phyloP scores from a whole-genome alignment of 2,797 vertebrate genomes.

The Darevskia nairensis region DNA sequence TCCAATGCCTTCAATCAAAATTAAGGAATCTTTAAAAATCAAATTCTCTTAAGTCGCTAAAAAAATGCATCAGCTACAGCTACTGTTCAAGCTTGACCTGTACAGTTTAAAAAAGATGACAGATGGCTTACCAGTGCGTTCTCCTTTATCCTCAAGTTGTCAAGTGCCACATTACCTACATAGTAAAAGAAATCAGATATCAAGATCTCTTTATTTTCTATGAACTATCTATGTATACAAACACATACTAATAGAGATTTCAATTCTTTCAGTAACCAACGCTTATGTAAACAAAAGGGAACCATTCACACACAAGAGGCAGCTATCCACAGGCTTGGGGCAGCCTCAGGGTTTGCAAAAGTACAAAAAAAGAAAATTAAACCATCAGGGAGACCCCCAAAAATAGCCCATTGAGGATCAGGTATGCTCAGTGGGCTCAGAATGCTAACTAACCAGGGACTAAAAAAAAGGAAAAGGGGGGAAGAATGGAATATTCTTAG shows the following conservation, averaged over 20 bases:
- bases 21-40: background rate
- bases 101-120: conserved; percentile 3
- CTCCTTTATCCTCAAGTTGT: conserved; percentile 94
- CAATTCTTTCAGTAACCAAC: background rate
- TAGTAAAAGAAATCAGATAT: conserved; percentile 35
- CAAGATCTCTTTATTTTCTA: background rate
- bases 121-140: conserved; percentile 90
- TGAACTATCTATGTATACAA: background rate
- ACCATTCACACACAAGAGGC: background rate
- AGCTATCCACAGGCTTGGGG: background rate
- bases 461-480: background rate
- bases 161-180: conserved; percentile 93
- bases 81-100: background rate
- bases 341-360: background rate
- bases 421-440: background rate
- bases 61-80: background rate
- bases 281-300: background rate
- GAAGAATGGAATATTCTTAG: background rate
- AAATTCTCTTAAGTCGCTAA: background rate
- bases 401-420: background rate
- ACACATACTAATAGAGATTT: no score
- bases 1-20: no score
- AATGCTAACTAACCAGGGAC: background rate
- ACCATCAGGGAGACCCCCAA: no score
- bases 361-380: background rate